Conservation (phyloP, 2,888 invertebrate genomes). For the Nymphalis c-album region DNA sequence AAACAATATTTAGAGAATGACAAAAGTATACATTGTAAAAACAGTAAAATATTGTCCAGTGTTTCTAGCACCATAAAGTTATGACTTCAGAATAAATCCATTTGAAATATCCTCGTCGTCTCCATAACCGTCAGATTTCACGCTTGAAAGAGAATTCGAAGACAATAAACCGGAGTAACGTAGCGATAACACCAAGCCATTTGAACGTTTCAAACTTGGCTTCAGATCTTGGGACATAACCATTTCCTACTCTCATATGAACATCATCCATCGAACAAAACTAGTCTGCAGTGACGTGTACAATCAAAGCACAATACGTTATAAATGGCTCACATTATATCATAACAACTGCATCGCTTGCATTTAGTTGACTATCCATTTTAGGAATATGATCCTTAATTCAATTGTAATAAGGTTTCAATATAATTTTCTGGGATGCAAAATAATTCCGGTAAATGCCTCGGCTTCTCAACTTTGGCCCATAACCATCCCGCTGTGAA, state of each 20-base stretch:
- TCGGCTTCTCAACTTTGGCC: constrained; percentile 63
- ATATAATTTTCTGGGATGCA: constrained; percentile 16
- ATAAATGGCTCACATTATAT: constrained; percentile 72
- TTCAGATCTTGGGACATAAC: constrained; percentile 47
- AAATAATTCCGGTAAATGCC: constrained; percentile 43
- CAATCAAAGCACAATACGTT: constrained; percentile 81
- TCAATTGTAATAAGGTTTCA: background rate
- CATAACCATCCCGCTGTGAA: constrained; percentile 69
- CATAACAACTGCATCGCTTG: constrained; percentile 41
- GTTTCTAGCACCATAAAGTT: constrained; percentile 11
- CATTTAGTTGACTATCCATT: constrained; percentile 14
- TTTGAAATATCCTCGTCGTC: constrained; percentile 38
- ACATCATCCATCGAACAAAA: constrained; percentile 62
- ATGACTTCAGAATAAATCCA: constrained; percentile 37
- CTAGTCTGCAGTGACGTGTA: constrained; percentile 67
- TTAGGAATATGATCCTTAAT: constrained; percentile 37
- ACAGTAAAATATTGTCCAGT: constrained; percentile 10
- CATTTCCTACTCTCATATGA: constrained; percentile 50
- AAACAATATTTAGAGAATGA: background rate
- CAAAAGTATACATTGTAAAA: background rate
- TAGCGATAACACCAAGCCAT: constrained; percentile 58
- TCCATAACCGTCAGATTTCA: constrained; percentile 51
- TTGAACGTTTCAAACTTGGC: constrained; percentile 66
- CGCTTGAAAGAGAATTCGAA: constrained; percentile 51
- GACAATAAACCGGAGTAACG: constrained; percentile 67